Percentiles rank a stretch among this genome's conserved stretches.
These are phyloP conservation scores for Helicoverpa assulta DNA, from an alignment of 2,888 invertebrate genomes.

Conservation along the genomic window DNA sequence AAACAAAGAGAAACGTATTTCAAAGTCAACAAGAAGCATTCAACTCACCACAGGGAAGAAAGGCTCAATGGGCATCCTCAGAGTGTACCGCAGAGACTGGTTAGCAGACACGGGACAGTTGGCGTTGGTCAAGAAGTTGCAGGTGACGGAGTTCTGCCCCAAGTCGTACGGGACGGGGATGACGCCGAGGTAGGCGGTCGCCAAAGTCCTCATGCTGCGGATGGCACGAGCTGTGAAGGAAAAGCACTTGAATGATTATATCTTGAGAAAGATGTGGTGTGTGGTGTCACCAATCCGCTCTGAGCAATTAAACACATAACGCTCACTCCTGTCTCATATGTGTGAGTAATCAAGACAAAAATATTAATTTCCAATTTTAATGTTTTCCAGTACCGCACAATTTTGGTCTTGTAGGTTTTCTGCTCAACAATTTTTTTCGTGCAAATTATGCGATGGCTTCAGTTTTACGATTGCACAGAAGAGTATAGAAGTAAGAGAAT, in stretches of 20 bases:
- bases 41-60: background rate
- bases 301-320: too few species aligned
- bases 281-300: too few species aligned
- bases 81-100: background rate
- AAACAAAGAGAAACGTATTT: too few species aligned
- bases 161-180: conserved; percentile 59
- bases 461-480: too few species aligned
- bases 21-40: background rate
- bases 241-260: background rate
- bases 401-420: too few species aligned
- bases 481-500: too few species aligned
- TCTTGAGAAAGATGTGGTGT: background rate
- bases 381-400: too few species aligned
- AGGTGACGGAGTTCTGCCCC: conserved; percentile 62
- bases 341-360: too few species aligned
- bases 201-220: conserved; percentile 67
- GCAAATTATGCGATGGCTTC: too few species aligned
- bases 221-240: conserved; percentile 67
- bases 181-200: conserved; percentile 61
- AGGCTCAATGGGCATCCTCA: background rate
- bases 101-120: conserved; percentile 55
- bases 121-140: conserved; percentile 72
- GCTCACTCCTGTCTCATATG: too few species aligned
- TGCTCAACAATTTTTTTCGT: too few species aligned
- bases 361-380: too few species aligned